Evolutionary conservation across 2,888 invertebrate genomes (phyloP).

Genomic region (Euplexia lucipara): DNA sequence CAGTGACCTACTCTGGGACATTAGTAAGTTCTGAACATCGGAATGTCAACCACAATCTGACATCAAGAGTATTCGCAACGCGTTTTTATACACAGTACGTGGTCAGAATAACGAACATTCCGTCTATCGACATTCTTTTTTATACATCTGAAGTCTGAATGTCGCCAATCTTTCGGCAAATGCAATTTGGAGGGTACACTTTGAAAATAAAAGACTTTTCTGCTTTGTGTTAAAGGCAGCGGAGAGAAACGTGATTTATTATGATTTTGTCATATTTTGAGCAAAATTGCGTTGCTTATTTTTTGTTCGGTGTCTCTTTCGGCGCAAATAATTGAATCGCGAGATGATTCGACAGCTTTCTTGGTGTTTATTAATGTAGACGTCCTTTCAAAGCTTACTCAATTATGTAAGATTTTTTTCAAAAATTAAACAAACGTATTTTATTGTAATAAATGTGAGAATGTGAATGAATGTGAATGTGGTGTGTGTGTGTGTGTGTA

Average conservation of each 20-base stretch:
- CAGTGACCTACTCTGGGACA: neutral
- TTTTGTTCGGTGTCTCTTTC: slow-evolving; percentile 28
- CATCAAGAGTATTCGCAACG: slow-evolving; percentile 43
- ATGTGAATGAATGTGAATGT: no score
- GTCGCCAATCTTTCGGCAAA: slow-evolving; percentile 56
- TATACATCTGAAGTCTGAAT: slow-evolving; percentile 52
- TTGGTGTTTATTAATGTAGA: slow-evolving; percentile 22
- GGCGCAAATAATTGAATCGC: slow-evolving; percentile 33
- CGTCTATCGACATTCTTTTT: slow-evolving; percentile 53
- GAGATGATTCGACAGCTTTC: slow-evolving; percentile 36
- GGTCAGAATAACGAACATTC: slow-evolving; percentile 44
- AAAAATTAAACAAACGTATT: neutral
- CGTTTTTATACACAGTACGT: slow-evolving; percentile 57
- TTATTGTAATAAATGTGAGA: no score
- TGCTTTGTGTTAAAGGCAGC: slow-evolving; percentile 35
- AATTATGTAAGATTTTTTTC: slow-evolving; percentile 24
- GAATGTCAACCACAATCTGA: slow-evolving; percentile 48
- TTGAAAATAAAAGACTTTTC: slow-evolving; percentile 53
- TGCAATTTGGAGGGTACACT: slow-evolving; percentile 54
- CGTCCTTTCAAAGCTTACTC: slow-evolving; percentile 6
- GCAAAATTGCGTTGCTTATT: slow-evolving; percentile 30
- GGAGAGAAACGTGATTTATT: slow-evolving; percentile 48
- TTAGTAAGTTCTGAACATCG: slow-evolving; percentile 32
- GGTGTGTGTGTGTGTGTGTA: no score
- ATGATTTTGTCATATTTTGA: slow-evolving; percentile 36